Conservation (phyloP, 2,888 invertebrate species). For the Cactoblastis cactorum region DNA sequence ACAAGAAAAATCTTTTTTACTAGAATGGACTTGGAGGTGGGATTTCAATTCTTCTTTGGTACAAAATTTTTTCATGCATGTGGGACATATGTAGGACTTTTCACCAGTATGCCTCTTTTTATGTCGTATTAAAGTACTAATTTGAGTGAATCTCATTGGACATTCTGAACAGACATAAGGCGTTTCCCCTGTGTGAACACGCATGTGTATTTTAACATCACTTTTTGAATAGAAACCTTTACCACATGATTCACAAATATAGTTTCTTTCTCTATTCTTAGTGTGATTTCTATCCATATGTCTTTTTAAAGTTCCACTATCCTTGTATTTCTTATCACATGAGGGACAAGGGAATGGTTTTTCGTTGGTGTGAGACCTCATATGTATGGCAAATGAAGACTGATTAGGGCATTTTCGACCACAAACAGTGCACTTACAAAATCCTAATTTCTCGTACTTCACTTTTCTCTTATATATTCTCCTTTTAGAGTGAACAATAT, state of each 20-base stretch:
- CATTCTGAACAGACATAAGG: conserved; percentile 58
- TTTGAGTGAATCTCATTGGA: conserved; percentile 48
- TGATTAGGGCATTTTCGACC: conserved; percentile 39
- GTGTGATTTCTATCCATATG: conserved; percentile 50
- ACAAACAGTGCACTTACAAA: conserved; percentile 43
- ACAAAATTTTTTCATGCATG: conserved; percentile 54
- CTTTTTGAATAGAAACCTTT: conserved; percentile 56
- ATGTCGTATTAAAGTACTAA: conserved; percentile 50
- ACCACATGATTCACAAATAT: conserved; percentile 62
- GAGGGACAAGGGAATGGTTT: conserved; percentile 44
- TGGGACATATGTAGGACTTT: conserved; percentile 44
- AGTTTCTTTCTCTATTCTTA: conserved; percentile 41
- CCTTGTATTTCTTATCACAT: conserved; percentile 57
- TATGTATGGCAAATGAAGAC: conserved; percentile 46
- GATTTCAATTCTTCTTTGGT: conserved; percentile 55
- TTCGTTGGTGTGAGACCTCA: conserved; percentile 52
- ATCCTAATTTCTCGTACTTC: conserved; percentile 23
- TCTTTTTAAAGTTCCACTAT: conserved; percentile 46
- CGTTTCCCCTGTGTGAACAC: conserved; percentile 63
- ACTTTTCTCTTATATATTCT: conserved; percentile 28
- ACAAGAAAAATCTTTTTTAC: conserved; percentile 51
- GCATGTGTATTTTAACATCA: conserved; percentile 53
- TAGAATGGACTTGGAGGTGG: conserved; percentile 50
- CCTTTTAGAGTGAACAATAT: conserved; percentile 19
- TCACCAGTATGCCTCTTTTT: conserved; percentile 48